Evolutionary conservation across 2,797 vertebrate species (phyloP), one percentile per base, ranked within the genome.

Genomic region (Picus viridis): DNA sequence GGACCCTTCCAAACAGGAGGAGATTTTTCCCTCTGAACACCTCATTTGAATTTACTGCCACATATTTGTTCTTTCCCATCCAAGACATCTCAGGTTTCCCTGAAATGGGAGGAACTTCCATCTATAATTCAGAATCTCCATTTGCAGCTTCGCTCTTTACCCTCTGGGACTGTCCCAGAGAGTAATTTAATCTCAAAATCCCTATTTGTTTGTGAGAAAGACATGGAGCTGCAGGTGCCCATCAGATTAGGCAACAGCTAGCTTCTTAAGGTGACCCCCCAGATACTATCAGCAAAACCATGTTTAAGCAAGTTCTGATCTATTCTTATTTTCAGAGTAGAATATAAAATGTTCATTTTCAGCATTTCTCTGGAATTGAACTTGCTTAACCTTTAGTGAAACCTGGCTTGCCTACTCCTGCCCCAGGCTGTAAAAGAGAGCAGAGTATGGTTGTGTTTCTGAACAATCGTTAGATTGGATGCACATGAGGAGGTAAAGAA

Each of bases 171-270:
- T 85, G 85, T 56, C 89, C 74, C 75, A 83, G 69, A 71, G 75
- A 72, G n/a, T 88, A 80, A 78, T 76, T 86, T 86, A 90, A 83
- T 88, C 72, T 79, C 47, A 69, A 89, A 90, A 87, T 86, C 68
- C 29, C 45, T 79, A 10, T 80, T 90, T 72, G 49, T 89, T 88
- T 80, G 61, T 90, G 68, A 86, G 81, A 83, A 93, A 56, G 83
- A 82, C 67, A 17, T 1, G 74, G 85, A 86, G 68, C 81, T 89
- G 86, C 36, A 61, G 69, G 34, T 83, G 43, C 83, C 72, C 77
- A n/a, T 83, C 77, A 68, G 36, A 18, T 92, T 92, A 92, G 61
- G 26, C 78, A 90, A 72, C 67, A 87, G 53, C 54, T 75, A 9
- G 12, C 61, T 83, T 74, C 86, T 90, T 93, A 67, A 71, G 56